phyloP scores from a whole-genome alignment of 2,888 invertebrate species.

The Tipula lateralis region DNA sequence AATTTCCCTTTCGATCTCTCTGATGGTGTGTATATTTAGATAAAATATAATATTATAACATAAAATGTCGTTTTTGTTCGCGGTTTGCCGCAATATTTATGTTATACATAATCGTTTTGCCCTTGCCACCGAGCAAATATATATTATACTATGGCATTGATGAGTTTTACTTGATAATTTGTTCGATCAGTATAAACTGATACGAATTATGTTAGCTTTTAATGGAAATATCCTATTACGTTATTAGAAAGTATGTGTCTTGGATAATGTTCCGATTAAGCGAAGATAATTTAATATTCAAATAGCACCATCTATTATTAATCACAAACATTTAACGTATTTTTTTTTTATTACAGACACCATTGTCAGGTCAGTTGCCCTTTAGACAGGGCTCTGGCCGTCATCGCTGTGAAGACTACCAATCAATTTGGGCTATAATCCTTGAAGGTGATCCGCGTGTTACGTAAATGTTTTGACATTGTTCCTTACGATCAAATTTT shows the following conservation, averaged over 20 bases:
- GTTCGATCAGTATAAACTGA: no score
- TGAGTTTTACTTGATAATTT: no score
- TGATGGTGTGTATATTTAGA: neutral
- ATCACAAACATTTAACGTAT: neutral
- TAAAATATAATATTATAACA: neutral
- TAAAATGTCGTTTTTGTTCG: neutral
- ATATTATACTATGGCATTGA: no score
- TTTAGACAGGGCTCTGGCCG: conserved; percentile 28
- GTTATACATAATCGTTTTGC: neutral
- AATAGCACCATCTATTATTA: no score
- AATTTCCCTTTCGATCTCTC: neutral
- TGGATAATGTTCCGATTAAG: no score
- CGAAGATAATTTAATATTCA: no score
- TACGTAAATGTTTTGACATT: neutral
- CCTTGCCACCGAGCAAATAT: neutral
- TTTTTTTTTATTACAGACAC: conserved; percentile 29
- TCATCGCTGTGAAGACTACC: neutral
- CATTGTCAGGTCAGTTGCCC: conserved; percentile 28
- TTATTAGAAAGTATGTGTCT: no score
- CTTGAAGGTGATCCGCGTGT: conserved; percentile 24
- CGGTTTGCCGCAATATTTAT: neutral
- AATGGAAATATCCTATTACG: no score
- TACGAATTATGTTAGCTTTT: no score
- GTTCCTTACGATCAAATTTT: neutral
- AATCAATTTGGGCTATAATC: conserved; percentile 7